A percentile compares a stretch with the other conserved stretches of the same genome.
Conservation (phyloP, 2,113 vertebrate genomes). For the Cariama cristata region DNA sequence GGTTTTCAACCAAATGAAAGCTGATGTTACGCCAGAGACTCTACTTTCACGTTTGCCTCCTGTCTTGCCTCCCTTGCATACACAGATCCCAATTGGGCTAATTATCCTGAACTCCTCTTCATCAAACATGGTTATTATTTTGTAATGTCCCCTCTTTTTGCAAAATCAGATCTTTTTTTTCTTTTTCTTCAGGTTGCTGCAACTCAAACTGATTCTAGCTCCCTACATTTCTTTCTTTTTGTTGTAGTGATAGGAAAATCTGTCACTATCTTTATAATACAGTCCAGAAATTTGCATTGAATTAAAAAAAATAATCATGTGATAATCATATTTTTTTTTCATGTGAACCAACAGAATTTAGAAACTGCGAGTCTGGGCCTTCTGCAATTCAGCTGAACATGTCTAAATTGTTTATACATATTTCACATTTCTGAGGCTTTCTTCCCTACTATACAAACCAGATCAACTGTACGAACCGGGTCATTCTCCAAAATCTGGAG, state of each 20-base stretch:
- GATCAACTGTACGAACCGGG: not conserved
- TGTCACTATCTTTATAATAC: not conserved
- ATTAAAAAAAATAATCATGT: not conserved
- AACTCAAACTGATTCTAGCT: not conserved
- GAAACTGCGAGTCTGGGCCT: not conserved
- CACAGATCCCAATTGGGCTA: not conserved
- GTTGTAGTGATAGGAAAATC: not conserved
- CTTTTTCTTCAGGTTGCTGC: not conserved
- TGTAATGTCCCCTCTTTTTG: not conserved
- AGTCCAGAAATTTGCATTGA: not conserved
- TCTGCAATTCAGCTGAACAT: not conserved
- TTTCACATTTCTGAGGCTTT: constrained; percentile 60
- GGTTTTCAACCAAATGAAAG: not conserved
- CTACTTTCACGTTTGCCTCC: not conserved
- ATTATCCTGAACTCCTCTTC: not conserved
- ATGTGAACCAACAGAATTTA: not conserved
- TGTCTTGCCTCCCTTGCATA: not conserved
- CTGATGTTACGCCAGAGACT: not conserved
- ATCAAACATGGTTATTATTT: accelerated
- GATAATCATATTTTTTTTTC: not conserved
- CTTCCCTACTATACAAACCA: not conserved
- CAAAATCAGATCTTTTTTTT: not conserved
- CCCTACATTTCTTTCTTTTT: not conserved
- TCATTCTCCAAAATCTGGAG: not conserved
- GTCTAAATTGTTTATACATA: constrained; percentile 17